Evolutionary conservation across 2,113 vertebrate genomes (phyloP).

Genomic region (Lasiurus cinereus): DNA sequence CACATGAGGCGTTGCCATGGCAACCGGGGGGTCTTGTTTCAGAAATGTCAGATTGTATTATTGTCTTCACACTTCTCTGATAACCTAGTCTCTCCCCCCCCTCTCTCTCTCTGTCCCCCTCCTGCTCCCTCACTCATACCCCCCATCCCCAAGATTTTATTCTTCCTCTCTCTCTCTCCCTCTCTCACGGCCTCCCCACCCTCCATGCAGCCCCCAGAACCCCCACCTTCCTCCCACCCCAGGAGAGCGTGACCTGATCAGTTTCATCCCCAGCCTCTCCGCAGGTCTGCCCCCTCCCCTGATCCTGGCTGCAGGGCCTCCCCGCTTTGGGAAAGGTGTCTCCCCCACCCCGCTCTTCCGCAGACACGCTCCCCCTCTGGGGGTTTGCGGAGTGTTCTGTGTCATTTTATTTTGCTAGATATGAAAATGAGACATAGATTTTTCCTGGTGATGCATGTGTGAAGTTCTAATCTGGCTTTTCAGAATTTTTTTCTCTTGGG

Average conservation of each 20-base stretch:
- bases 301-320: background rate
- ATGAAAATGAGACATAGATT: constrained; percentile 84
- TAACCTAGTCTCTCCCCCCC: constrained; percentile 91
- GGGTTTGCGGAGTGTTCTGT: constrained; percentile 64
- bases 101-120: constrained; percentile 85
- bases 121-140: constrained; percentile 75
- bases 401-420: constrained; percentile 69
- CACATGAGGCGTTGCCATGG: constrained; percentile 97
- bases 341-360: background rate
- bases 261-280: constrained; percentile 36
- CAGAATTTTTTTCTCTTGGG: constrained; percentile 34
- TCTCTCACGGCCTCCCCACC: background rate
- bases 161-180: constrained; percentile 28
- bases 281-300: background rate
- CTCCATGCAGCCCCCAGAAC: constrained; percentile 39
- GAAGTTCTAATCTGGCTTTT: constrained; percentile 74
- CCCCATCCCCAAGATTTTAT: constrained; percentile 36
- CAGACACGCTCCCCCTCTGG: constrained; percentile 52
- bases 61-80: constrained; percentile 99
- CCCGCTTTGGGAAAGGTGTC: constrained; percentile 56
- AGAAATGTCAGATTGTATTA: constrained; percentile 99
- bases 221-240: constrained; percentile 49
- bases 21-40: constrained; percentile 99
- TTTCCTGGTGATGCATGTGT: background rate
- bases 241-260: constrained; percentile 70